phyloP scores from a whole-genome alignment of 2,888 invertebrate genomes.

The Carabus problematicus region DNA sequence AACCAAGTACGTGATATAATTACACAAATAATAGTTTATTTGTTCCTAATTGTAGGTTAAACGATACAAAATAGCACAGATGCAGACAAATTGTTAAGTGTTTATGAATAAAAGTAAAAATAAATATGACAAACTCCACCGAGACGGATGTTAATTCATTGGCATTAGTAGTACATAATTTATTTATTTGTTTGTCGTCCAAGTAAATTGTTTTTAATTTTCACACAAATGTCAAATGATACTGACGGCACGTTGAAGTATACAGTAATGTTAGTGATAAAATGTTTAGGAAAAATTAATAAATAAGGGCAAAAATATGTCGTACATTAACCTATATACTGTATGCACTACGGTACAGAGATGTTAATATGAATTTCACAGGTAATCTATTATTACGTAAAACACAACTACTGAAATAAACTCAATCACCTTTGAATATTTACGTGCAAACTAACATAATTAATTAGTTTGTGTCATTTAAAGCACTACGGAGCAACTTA shows the following conservation, averaged over 20 bases:
- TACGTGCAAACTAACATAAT: conserved; percentile 40
- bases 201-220: conserved; percentile 6
- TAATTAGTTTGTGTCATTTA: conserved; percentile 50
- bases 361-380: neutral
- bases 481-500: conserved; percentile 55
- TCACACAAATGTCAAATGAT: conserved; percentile 26
- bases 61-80: too few species aligned
- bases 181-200: too few species aligned
- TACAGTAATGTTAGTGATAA: conserved; percentile 15
- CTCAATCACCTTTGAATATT: conserved; percentile 50
- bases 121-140: conserved; percentile 29
- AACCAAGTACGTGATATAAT: too few species aligned
- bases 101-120: conserved; percentile 26
- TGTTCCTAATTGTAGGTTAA: too few species aligned
- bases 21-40: too few species aligned
- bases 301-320: conserved; percentile 42
- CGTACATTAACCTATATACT: conserved; percentile 41
- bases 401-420: conserved; percentile 14
- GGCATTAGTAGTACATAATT: too few species aligned
- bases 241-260: conserved; percentile 10
- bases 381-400: conserved; percentile 2
- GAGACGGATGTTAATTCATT: too few species aligned
- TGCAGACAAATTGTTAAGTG: too few species aligned
- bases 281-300: conserved; percentile 27
- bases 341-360: conserved; percentile 14